Evolutionary conservation across 2,113 vertebrate species (phyloP), one percentile per base, ranked within the genome.

Genomic region (Dicerorhinus sumatrensis): DNA sequence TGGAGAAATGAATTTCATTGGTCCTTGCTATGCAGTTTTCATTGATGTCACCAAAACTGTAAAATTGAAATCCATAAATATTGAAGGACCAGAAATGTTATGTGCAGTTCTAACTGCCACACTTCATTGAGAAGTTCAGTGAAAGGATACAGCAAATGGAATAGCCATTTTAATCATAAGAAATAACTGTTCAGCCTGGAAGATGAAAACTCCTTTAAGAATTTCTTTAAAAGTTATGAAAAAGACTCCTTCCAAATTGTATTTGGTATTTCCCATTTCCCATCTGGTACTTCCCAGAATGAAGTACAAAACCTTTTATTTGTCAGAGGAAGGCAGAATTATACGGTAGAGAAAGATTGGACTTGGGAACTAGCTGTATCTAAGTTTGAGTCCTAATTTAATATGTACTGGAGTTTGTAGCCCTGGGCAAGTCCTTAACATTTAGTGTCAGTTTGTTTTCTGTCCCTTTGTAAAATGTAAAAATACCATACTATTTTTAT

Each of bases 191-290:
- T 60, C 76, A 94, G 36, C 84, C 31, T 39, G 42, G 13, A 70
- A 88, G 25, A 72, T 80, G 33, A 80, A 69, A 48, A 62, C 75
- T 25, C 60, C 67, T 54, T 54, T 62, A 51, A 67, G 21, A 79
- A 31, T 94, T 86, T 65, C 25, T 93, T 63, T 89, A 36, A n/a
- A 67, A 62, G 56, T 63, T 89, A 23, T 88, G 75, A 80, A 85
- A 93, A 87, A 86, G 63, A 80, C 42, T 82, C 27, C 54, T 81
- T 89, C 56, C 21, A 51, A 54, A 54, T 60, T 88, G 2, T 81
- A 89, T 39, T 72, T 81, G 27, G 54, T 89, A 69, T 73, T 73
- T 73, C 25, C 42, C 42, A 42, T 42, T 42, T 42, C 42, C 42
- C 42, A 42, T 42, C 42, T 42, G 42, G 42, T 42, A 42, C 42